These are phyloP conservation scores for Cephus pygmeus DNA, from an alignment of 2,888 invertebrate species.

Conservation along the genomic window DNA sequence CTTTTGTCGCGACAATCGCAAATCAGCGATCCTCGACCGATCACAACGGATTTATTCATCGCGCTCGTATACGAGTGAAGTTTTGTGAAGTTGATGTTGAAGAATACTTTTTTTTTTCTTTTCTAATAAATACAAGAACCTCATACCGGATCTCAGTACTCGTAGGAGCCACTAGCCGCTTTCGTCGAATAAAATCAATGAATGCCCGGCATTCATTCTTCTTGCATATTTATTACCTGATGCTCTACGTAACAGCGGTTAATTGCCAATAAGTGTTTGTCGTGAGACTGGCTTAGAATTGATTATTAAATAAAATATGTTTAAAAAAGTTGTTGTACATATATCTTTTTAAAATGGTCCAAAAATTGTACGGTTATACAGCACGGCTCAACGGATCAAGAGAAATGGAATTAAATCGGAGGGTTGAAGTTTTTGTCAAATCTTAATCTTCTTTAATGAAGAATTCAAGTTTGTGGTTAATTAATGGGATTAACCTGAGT, in stretches of 20 bases:
- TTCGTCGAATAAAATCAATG: not conserved
- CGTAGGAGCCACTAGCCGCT: not conserved
- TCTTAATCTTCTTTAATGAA: not conserved
- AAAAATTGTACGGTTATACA: not conserved
- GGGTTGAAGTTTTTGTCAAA: not conserved
- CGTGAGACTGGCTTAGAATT: not conserved
- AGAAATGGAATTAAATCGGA: not conserved
- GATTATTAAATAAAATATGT: not conserved
- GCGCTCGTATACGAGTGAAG: not conserved
- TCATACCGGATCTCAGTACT: not conserved
- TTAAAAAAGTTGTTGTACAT: not conserved
- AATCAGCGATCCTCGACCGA: not conserved
- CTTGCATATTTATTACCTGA: slow-evolving; percentile 1
- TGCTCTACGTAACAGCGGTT: not conserved
- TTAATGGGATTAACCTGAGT: not conserved
- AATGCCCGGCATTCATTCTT: slow-evolving; percentile 2
- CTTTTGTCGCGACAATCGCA: not conserved
- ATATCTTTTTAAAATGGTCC: not conserved
- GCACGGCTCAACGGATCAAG: not conserved
- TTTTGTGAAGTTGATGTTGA: not conserved
- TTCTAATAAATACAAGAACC: not conserved
- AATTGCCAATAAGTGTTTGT: not conserved
- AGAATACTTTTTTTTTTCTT: not conserved
- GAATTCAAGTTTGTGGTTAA: not conserved
- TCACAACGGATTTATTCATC: not conserved